Percentiles rank a stretch among this genome's conserved stretches.
These are phyloP conservation scores for Pollenia labialis DNA, from an alignment of 2,888 invertebrate species.

Conservation along the genomic window DNA sequence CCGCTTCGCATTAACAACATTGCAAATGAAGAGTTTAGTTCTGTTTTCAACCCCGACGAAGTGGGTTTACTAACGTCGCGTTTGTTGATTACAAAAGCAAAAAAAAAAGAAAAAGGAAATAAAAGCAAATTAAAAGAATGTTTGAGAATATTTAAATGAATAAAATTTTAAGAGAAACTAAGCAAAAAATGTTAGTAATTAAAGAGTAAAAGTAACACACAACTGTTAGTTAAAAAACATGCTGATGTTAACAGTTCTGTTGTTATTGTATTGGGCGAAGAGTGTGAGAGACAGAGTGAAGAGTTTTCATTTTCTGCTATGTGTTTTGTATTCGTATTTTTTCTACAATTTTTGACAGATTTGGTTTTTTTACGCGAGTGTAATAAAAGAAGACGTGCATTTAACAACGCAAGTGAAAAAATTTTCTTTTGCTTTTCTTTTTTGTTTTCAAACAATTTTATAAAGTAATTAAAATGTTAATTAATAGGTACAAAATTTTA, in stretches of 20 bases:
- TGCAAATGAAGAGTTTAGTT: conserved; percentile 76
- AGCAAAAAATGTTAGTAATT: conserved; percentile 57
- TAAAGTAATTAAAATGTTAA: conserved; percentile 11
- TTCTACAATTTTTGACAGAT: conserved; percentile 62
- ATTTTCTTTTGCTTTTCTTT: conserved; percentile 61
- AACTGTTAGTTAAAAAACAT: conserved; percentile 12
- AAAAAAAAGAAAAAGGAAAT: conserved; percentile 58
- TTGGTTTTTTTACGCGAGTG: conserved; percentile 69
- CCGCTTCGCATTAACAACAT: conserved; percentile 72
- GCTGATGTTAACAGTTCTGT: conserved; percentile 36
- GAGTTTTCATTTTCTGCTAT: conserved; percentile 60
- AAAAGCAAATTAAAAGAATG: conserved; percentile 52
- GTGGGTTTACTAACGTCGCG: conserved; percentile 70
- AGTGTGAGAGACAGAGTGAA: conserved; percentile 34
- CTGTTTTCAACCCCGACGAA: conserved; percentile 76
- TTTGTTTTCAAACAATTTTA: conserved; percentile 32
- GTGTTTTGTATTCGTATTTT: conserved; percentile 59
- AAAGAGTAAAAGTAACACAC: conserved; percentile 39
- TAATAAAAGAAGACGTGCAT: conserved; percentile 68
- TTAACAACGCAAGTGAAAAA: conserved; percentile 64
- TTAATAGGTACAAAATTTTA: not conserved
- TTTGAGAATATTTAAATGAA: conserved; percentile 60
- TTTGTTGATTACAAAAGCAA: conserved; percentile 66
- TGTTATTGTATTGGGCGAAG: conserved; percentile 4
- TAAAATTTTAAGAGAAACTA: conserved; percentile 31